Evolutionary conservation across 2,888 invertebrate genomes (phyloP).

Genomic region (Julus scandinavius): DNA sequence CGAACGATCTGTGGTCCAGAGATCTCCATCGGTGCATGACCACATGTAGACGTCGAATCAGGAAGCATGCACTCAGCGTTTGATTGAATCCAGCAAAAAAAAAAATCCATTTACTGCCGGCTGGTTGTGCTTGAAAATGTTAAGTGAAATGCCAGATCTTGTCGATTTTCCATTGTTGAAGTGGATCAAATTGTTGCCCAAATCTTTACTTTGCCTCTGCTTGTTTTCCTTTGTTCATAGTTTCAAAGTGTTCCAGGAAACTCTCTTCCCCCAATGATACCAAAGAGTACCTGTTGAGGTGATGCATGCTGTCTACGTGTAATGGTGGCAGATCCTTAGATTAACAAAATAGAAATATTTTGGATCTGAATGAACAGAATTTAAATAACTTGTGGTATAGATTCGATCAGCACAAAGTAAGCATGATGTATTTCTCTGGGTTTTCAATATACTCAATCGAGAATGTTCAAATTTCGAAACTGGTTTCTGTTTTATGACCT

Average conservation of each 20-base stretch:
- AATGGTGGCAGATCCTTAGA: not conserved
- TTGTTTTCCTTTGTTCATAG: too few species aligned
- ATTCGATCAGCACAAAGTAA: too few species aligned
- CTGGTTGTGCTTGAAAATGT: not conserved
- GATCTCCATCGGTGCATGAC: conserved; percentile 12
- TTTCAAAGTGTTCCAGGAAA: too few species aligned
- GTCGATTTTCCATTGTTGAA: not conserved
- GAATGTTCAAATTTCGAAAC: too few species aligned
- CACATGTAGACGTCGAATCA: not conserved
- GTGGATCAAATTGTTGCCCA: not conserved
- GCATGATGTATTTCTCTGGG: too few species aligned
- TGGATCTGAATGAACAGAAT: too few species aligned
- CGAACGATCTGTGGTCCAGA: not conserved
- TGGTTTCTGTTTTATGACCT: too few species aligned
- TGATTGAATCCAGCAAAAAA: conserved; percentile 7
- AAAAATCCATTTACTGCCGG: not conserved
- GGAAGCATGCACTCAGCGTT: not conserved
- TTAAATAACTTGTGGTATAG: too few species aligned
- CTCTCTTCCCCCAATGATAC: not conserved
- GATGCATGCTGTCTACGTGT: not conserved
- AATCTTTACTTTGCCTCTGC: not conserved
- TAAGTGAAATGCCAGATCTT: not conserved
- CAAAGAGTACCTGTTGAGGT: not conserved
- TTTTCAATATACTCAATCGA: too few species aligned
- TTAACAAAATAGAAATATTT: not conserved